Conservation (phyloP, 2,888 invertebrate genomes). For the Notodonta dromedarius region DNA sequence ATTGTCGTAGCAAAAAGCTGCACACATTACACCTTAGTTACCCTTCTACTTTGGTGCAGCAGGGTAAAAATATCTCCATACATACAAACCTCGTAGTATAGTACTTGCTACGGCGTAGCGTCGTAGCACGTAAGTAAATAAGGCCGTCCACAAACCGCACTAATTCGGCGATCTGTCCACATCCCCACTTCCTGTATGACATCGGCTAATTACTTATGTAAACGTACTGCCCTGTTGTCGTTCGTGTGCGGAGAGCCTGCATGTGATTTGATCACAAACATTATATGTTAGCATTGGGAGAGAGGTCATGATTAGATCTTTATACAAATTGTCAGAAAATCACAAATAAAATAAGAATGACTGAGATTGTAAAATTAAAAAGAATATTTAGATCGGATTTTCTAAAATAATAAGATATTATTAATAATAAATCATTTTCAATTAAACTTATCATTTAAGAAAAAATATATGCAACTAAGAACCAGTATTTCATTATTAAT, state of each 20-base stretch:
- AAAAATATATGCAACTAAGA: not conserved
- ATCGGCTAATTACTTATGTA: conserved; percentile 79
- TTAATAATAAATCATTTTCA: too few species aligned
- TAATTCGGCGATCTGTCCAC: conserved; percentile 51
- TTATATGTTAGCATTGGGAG: conserved; percentile 42
- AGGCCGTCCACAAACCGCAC: conserved; percentile 55
- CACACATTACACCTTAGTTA: too few species aligned
- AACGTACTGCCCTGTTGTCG: conserved; percentile 66
- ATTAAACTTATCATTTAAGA: too few species aligned
- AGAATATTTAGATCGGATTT: too few species aligned
- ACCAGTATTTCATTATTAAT: conserved; percentile 15
- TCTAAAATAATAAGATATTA: too few species aligned
- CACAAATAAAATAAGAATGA: too few species aligned
- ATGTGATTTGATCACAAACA: conserved; percentile 56
- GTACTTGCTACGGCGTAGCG: conserved; percentile 59
- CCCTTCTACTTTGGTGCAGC: not conserved
- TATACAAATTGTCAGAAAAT: too few species aligned
- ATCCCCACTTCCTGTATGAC: conserved; percentile 52
- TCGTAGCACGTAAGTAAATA: conserved; percentile 77
- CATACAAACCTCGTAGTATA: not conserved
- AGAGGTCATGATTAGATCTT: not conserved
- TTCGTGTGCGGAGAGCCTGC: conserved; percentile 54
- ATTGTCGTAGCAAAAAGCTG: too few species aligned
- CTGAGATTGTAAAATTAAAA: too few species aligned
- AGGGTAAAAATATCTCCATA: not conserved